Base-by-base conservation (phyloP, 2,888 invertebrate genomes). In the Isoperla grammatica region DNA sequence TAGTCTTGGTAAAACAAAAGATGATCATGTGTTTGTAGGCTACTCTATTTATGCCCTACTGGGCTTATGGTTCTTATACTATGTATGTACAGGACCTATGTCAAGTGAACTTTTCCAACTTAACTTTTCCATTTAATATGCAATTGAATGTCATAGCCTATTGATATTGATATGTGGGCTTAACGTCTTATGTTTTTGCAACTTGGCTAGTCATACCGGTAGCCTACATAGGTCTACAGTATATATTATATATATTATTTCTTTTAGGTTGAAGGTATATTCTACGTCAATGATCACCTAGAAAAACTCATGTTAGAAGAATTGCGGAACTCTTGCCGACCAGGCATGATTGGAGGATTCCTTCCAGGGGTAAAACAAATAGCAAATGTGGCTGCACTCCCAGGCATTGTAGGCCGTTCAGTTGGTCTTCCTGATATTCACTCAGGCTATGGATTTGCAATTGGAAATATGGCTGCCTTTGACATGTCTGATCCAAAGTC, bases 401-500 rank as follows among this genome's bases (percentile, higher is more conserved):
- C 99, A 11, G 98, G 98, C 1, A 98, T 98, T 66, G 95, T 98
- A 12, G 92, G 93, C 49, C 82, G 74, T 67, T 97, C 97, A 1
- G 88, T 98, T 60, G 98, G 97, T 2, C 78, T 98, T 61, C 98
- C 98, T 0, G 98, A 98, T 78, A 86, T 98, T 15, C 98, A 98
- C 75, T 94, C 97, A 3, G 99, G 99, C 13, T 99, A 99, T 79
- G 99, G 99, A 56, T 99, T 99, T 83, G 98, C 99, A 12, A 99
- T 99, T 73, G 96, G 97, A 56, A 99, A 99, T 74, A 97, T 99
- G 93, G 99, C 99, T 63, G 99, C 99, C 3, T 99, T 99, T 78
- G 98, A 99, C 76, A 87, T 93, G 77, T 80, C 85, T 67, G 85
- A 99, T 78, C 94, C 95, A 0, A 80, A 86, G 64, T 89, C 98